These are phyloP conservation scores for Tineola bisselliella DNA, from an alignment of 2,888 invertebrate species.

Conservation along the genomic window DNA sequence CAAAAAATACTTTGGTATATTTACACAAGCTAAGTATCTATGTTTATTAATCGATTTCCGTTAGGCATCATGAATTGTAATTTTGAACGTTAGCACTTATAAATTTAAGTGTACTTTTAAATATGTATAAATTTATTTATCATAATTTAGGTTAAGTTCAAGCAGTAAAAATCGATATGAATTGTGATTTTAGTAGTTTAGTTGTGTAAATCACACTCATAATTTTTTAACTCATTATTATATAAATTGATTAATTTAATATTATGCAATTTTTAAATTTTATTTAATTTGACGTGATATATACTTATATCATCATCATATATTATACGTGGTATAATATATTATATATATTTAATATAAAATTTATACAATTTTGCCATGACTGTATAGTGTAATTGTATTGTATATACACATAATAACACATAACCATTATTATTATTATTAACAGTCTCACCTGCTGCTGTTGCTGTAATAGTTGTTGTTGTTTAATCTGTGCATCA, in stretches of 20 bases:
- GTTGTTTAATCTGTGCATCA: slow-evolving; percentile 75
- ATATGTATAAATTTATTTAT: neutral
- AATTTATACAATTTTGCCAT: no score
- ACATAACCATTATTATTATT: no score
- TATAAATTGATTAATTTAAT: no score
- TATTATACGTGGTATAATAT: no score
- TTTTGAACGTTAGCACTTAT: neutral
- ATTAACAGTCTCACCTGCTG: slow-evolving; percentile 67
- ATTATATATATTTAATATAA: no score
- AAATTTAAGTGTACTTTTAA: neutral
- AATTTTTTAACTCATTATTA: neutral
- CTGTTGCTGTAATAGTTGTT: slow-evolving; percentile 75
- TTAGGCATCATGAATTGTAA: slow-evolving; percentile 6
- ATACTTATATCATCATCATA: no score
- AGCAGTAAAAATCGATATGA: slow-evolving; percentile 13
- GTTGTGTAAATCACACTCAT: neutral
- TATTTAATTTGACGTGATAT: no score
- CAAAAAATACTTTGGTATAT: slow-evolving; percentile 6
- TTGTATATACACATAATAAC: no score
- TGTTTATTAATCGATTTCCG: slow-evolving; percentile 11
- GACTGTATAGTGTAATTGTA: no score
- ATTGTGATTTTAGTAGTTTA: slow-evolving; percentile 15
- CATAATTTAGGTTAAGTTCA: slow-evolving; percentile 3
- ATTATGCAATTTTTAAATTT: no score
- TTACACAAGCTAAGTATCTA: slow-evolving; percentile 4